Conservation (phyloP, 2,888 invertebrate genomes). For the Laothoe populi region DNA sequence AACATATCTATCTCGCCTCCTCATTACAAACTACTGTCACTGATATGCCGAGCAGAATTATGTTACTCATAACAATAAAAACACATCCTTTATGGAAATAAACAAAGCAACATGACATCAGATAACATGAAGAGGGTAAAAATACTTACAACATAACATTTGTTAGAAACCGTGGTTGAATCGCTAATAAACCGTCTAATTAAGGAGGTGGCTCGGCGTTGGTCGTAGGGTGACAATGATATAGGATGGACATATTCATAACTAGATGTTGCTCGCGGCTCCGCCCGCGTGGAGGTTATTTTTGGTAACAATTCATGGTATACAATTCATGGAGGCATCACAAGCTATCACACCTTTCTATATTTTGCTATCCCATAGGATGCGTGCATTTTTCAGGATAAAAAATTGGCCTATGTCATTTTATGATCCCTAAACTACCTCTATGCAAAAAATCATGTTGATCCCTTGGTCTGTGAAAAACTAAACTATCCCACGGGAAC, state of each 20-base stretch:
- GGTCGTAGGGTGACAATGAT: constrained; percentile 2
- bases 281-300: too few species aligned
- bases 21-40: neutral
- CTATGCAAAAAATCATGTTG: too few species aligned
- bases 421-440: too few species aligned
- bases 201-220: constrained; percentile 59
- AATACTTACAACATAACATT: constrained; percentile 37
- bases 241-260: neutral
- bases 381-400: too few species aligned
- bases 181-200: constrained; percentile 77
- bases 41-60: neutral
- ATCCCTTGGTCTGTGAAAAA: too few species aligned
- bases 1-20: neutral
- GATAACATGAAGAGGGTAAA: constrained; percentile 23
- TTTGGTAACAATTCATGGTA: too few species aligned
- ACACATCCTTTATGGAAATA: neutral
- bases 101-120: constrained; percentile 8
- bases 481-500: too few species aligned
- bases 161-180: constrained; percentile 56
- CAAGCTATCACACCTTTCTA: too few species aligned
- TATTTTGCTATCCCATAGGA: too few species aligned
- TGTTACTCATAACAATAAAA: neutral
- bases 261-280: too few species aligned
- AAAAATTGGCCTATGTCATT: too few species aligned
- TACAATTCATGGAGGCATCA: too few species aligned